Conservation (phyloP, 2,113 vertebrate genomes). For the Eulacestoma nigropectus region DNA sequence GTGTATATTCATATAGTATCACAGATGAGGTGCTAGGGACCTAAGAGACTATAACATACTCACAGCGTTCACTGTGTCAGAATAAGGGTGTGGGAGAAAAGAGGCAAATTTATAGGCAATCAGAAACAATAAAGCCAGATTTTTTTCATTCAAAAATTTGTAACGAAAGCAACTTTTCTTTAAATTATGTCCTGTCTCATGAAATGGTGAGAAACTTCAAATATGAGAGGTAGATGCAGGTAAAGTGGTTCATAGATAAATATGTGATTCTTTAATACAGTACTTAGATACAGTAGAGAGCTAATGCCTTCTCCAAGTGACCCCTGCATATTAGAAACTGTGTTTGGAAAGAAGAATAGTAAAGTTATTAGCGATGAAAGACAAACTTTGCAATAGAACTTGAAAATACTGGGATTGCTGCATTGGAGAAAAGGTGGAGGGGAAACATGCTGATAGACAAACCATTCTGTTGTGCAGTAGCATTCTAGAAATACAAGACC, state of each 20-base stretch:
- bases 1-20: not conserved
- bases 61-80: not conserved
- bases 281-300: accelerated
- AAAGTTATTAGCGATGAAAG: not conserved
- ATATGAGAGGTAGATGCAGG: not conserved
- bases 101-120: not conserved
- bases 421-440: not conserved
- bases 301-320: not conserved
- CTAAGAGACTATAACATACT: not conserved
- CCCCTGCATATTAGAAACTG: not conserved
- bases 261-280: not conserved
- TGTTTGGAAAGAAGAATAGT: not conserved
- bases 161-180: not conserved
- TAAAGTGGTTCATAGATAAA: not conserved
- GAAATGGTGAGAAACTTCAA: not conserved
- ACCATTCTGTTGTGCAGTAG: not conserved
- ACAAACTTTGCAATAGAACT: not conserved
- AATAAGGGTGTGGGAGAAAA: not conserved
- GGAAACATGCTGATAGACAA: not conserved
- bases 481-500: not conserved
- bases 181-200: not conserved
- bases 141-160: not conserved
- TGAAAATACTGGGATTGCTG: not conserved
- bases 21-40: not conserved
- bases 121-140: not conserved